Evolutionary conservation across 1,140 invertebrate genomes (phyloP), one percentile per base, ranked within the genome.

Genomic region (Pollicipes pollicipes): DNA sequence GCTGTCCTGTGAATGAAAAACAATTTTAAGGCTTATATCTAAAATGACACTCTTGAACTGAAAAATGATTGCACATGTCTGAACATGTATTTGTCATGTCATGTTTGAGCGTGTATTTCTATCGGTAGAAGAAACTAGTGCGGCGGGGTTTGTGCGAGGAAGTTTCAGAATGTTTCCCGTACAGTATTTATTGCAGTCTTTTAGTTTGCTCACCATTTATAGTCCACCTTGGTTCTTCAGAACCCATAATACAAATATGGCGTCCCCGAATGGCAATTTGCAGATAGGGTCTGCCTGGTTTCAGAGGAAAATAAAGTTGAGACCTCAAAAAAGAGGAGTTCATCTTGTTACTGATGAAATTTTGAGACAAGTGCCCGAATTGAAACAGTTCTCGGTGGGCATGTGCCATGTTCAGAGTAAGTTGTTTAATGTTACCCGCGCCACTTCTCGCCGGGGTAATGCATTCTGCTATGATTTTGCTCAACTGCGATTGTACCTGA

Each of bases 331-430:
- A 80, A 85, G 93, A 80, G 93, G 93, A 76, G 91, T 95, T 76
- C 94, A 96, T 83, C 84, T 95, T 76, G 91, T 97, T 75, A 95
- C 93, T 70, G 93, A 96, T 80, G 93, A 96, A 85, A 92, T 97
- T 76, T 84, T 95, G 45, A 88, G 90, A 82, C 89, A 93, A 83
- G 87, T 95, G 80, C 93, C 93, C 30, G 93, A 97, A 81, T 83
- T 97, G 78, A 86, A 87, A 77, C 90, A 95, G 81, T 95, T 96
- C 82, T 88, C 90, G 67, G 89, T 95, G 78, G 93, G 93, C 78
- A 85, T 97, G 78, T 92, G 91, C 85, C 93, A 96, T 82, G 88
- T 96, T 81, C 92, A 95, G 85, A 95, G 93, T 96, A 83, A 90
- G 90, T 87, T 76, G 27, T 10, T 8, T 10, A n/a, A n/a, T 30